phyloP scores from a whole-genome alignment of 2,797 vertebrate genomes.

The Cyprinodon diabolis region DNA sequence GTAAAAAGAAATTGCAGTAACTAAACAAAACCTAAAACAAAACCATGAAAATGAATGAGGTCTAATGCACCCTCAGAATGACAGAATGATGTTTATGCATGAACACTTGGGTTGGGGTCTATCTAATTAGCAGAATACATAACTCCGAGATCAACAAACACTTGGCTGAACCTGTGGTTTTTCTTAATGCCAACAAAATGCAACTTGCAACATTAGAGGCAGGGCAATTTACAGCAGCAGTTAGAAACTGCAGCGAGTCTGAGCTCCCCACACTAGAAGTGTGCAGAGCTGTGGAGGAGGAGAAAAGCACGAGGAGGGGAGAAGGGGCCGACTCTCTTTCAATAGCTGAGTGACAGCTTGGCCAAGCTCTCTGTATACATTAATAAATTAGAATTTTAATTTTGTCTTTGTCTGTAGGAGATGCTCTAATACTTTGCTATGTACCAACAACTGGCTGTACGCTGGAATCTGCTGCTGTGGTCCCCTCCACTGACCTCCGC shows the following conservation, averaged over 20 bases:
- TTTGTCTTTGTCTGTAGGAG: slow-evolving; percentile 92
- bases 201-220: slow-evolving; percentile 60
- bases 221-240: slow-evolving; percentile 65
- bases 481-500: slow-evolving; percentile 90
- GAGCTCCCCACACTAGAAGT: slow-evolving; percentile 69
- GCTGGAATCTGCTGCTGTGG: slow-evolving; percentile 86
- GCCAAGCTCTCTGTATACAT: slow-evolving; percentile 96
- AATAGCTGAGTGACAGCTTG: slow-evolving; percentile 94
- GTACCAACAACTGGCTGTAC: slow-evolving; percentile 92
- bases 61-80: slow-evolving; percentile 29
- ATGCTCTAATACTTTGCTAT: slow-evolving; percentile 87
- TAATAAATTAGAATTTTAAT: slow-evolving; percentile 99
- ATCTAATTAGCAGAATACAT: slow-evolving; percentile 73
- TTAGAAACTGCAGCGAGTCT: slow-evolving; percentile 61
- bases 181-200: slow-evolving; percentile 55
- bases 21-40: slow-evolving; percentile 19
- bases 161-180: slow-evolving; percentile 67
- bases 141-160: slow-evolving; percentile 71
- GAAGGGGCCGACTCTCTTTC: slow-evolving; percentile 85
- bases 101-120: slow-evolving; percentile 36
- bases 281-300: slow-evolving; percentile 48
- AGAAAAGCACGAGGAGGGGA: slow-evolving; percentile 39
- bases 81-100: slow-evolving; percentile 56
- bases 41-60: slow-evolving; percentile 39
- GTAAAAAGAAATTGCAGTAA: slow-evolving; percentile 1